phyloP scores from a whole-genome alignment of 2,113 vertebrate genomes.

The Lophochroa leadbeateri region DNA sequence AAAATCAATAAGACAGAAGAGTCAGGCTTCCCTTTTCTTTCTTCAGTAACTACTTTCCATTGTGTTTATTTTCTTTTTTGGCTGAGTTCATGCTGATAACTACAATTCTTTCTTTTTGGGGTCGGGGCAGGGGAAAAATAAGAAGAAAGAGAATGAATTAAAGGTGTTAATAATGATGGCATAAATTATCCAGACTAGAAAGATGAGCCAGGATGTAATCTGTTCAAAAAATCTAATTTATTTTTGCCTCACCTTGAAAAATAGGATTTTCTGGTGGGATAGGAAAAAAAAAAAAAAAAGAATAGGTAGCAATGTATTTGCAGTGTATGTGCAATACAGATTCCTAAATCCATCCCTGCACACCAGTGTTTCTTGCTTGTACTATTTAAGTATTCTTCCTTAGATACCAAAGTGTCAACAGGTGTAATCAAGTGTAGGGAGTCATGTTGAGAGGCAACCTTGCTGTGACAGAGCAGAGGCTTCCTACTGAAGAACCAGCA shows the following conservation, averaged over 20 bases:
- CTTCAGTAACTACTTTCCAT: neutral
- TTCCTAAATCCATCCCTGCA: neutral
- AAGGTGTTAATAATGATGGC: neutral
- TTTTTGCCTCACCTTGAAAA: neutral
- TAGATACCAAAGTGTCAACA: neutral
- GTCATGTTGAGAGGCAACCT: conserved; percentile 19
- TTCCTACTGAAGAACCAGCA: conserved; percentile 45
- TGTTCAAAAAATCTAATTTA: neutral
- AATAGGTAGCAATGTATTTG: neutral
- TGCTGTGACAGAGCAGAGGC: conserved; percentile 39
- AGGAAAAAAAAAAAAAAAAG: neutral
- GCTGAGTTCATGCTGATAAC: neutral
- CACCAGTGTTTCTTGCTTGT: neutral
- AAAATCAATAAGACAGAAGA: neutral
- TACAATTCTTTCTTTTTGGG: neutral
- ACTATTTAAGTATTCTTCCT: neutral
- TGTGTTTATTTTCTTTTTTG: neutral
- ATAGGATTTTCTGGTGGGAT: neutral
- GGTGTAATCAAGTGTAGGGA: conserved; percentile 12
- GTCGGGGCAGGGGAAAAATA: neutral
- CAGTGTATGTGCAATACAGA: neutral
- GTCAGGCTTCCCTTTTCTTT: neutral
- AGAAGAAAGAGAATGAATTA: neutral
- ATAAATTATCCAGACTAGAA: neutral
- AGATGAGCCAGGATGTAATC: neutral